These are phyloP conservation scores for Drosophila mayri DNA, from an alignment of 1,140 invertebrate species.

Conservation along the genomic window DNA sequence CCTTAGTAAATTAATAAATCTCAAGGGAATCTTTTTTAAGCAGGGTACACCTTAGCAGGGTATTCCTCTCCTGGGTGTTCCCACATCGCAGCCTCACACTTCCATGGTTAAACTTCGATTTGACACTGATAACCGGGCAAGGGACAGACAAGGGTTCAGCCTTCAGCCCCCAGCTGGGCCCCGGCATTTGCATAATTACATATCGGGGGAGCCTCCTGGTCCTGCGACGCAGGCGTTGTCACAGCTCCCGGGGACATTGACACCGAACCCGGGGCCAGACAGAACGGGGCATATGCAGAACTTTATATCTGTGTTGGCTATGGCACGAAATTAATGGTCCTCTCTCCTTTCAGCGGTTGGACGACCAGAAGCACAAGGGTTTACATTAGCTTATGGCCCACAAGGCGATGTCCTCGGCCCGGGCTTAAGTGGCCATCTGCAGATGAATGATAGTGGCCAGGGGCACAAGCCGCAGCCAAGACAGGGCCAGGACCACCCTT, in stretches of 20 bases:
- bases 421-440: conserved; percentile 54
- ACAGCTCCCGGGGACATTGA: conserved; percentile 32
- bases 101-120: conserved; percentile 60
- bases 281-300: conserved; percentile 50
- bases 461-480: conserved; percentile 27
- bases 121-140: conserved; percentile 62
- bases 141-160: conserved; percentile 48
- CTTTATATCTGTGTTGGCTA: conserved; percentile 43
- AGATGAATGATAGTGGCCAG: conserved; percentile 37
- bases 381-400: conserved; percentile 61
- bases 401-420: conserved; percentile 40
- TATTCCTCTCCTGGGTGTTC: conserved; percentile 6
- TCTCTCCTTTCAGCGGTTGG: conserved; percentile 45
- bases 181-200: conserved; percentile 74
- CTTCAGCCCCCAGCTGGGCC: conserved; percentile 28
- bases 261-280: conserved; percentile 27
- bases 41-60: conserved; percentile 10
- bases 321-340: conserved; percentile 58
- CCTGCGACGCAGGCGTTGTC: conserved; percentile 11
- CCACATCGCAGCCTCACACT: conserved; percentile 1
- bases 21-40: neutral
- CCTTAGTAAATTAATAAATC: conserved; percentile 1
- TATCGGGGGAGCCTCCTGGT: conserved; percentile 7
- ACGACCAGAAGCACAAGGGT: conserved; percentile 25
- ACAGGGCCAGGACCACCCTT: neutral